Base-by-base conservation (phyloP, 2,797 vertebrate species). In the Rhinogobio ventralis region DNA sequence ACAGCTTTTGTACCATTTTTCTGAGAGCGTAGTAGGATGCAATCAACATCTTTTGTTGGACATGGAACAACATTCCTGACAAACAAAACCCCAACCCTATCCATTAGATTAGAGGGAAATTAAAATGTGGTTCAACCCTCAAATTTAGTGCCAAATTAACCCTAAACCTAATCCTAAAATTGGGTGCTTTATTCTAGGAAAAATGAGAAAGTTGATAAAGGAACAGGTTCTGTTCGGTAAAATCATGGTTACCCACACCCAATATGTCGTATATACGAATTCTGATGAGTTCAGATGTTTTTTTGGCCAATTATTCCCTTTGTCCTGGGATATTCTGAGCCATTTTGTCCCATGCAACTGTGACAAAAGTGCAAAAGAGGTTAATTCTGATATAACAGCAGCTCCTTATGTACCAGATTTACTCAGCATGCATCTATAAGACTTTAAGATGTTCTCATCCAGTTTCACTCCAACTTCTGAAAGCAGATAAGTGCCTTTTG, bases 381-480 rank as follows among this genome's bases (percentile, higher is more conserved):
- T 64, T 49, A 13, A 72, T 33, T 64, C 30, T 74, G 9, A 62
- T 17, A 33, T 19, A 74, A 62, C 13, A 49, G 57, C 23, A 19
- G 57, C 28, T 66, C 71, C 39, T 74, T 51, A 39, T 42, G 15
- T 39, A 66, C 57, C 15, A 53, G 45, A 53, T 75, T 83, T 66
- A 66, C 20, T 74, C 45, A 10, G 57, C 42, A 25, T 36, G 71
- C 45, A 83, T 66, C 42, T 51, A 33, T 7, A 30, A 83, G 60
- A 53, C 60, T 74, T 82, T 49, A n/a, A 49, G 20, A 82, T 36
- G 81, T 64, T 64, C 15, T 62, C 17, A 11, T 42, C 5, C 42
- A 62, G 33, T 74, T 60, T 66, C 60, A 28, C 57, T 75, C n/a
- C 30, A 64, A 60, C 55, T 64, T 36, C 28, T 82, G 74, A 86